These are phyloP conservation scores for Cerastis rubricosa DNA, from an alignment of 2,888 invertebrate species.

Conservation along the genomic window DNA sequence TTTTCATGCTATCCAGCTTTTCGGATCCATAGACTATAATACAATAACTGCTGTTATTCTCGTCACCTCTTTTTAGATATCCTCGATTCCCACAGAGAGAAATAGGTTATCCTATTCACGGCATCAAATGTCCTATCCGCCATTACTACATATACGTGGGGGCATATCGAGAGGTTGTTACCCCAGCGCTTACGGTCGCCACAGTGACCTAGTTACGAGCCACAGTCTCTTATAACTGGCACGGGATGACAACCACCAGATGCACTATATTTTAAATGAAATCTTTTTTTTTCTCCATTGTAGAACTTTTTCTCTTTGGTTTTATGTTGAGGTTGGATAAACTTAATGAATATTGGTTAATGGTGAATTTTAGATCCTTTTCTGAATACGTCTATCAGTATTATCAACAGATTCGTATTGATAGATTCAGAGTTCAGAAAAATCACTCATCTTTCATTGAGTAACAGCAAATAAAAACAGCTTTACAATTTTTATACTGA, in stretches of 20 bases:
- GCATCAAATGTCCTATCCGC: conserved; percentile 48
- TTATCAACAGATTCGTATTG: not conserved
- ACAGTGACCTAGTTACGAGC: conserved; percentile 55
- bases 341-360: not conserved
- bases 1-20: not conserved
- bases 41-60: not conserved
- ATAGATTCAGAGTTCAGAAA: not conserved
- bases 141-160: conserved; percentile 49
- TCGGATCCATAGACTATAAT: not conserved
- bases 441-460: not conserved
- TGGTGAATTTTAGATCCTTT: not conserved
- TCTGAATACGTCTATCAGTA: not conserved
- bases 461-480: not conserved
- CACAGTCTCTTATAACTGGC: conserved; percentile 56
- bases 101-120: conserved; percentile 60
- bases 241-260: conserved; percentile 61
- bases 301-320: conserved; percentile 5
- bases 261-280: conserved; percentile 48
- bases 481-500: not conserved
- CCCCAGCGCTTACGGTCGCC: conserved; percentile 59
- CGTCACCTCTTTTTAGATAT: conserved; percentile 22
- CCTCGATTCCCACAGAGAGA: conserved; percentile 13
- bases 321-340: conserved; percentile 20
- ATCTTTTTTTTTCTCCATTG: conserved; percentile 19
- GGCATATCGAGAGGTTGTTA: conserved; percentile 59